Base-by-base conservation (phyloP, 2,113 vertebrate species). In the Mirounga angustirostris region DNA sequence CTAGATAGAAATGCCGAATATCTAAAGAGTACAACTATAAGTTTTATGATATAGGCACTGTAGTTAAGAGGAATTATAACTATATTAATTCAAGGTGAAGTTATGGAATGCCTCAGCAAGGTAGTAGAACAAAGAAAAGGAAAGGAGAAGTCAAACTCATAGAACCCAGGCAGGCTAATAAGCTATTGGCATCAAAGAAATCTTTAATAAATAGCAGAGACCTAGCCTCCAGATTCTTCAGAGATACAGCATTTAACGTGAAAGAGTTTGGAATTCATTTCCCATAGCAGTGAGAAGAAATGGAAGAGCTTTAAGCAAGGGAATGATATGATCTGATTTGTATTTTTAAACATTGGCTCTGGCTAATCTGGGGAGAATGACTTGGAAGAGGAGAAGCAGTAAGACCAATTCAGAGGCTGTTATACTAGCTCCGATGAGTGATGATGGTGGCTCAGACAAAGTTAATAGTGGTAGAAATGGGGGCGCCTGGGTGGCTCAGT, bases 31-130 rank as follows among this genome's bases (percentile, higher is more conserved):
- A 85, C 30, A 91, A 16, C 13, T 74, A 2, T 43, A 33, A 12
- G 21, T 89, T 96, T 92, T 92, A 33, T 92, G 36, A 89, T 50
- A 33, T 5, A 96, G 30, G 21, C 19, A 30, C 91, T 92, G 22
- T 89, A 50, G 36, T 91, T 74, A 58, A 56, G 30, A 54, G 56
- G n/a, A 96, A 93, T 67, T 92, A 12, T 65, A 58, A 56, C 86
- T 91, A 59, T 63, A 80, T 78, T 69, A 63, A n/a, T 86, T 94
- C n/a, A 88, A 89, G 81, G 33, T 50, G 22, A 89, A 80, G 58
- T 84, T 89, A 73, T 19, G 21, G 82, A 81, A 16, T 54, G 36
- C 56, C 21, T 95, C 61, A 65, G 26, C 19, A 96, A 93, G 14
- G 12, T 63, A 50, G 13, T 69, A 2, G 58, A 71, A 73, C 59